Percentiles rank a stretch among this genome's conserved stretches.
Conservation (phyloP, 2,113 vertebrate species). For the Pungitius pungitius region DNA sequence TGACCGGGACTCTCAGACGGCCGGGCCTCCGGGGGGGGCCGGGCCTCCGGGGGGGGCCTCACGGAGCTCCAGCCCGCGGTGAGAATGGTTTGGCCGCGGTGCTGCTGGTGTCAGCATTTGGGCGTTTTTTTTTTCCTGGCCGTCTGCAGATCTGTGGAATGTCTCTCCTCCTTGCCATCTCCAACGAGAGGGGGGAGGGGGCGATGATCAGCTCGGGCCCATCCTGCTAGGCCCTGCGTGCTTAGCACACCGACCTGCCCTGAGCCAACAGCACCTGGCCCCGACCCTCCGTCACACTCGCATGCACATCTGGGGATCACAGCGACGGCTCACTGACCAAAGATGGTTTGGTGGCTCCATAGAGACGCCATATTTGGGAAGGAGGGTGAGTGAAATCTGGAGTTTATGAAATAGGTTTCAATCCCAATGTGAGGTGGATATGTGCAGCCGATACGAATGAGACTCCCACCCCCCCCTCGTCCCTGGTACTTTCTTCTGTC, state of each 20-base stretch:
- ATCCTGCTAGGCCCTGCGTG: slow-evolving; percentile 27
- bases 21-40: slow-evolving; percentile 38
- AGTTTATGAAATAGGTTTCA: slow-evolving; percentile 11
- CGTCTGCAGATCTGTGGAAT: slow-evolving; percentile 74
- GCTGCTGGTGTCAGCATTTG: slow-evolving; percentile 72
- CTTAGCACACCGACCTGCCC: slow-evolving; percentile 40
- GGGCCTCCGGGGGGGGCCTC: slow-evolving; percentile 39
- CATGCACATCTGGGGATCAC: slow-evolving; percentile 36
- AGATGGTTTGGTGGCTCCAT: slow-evolving; percentile 23
- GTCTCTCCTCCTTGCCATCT: slow-evolving; percentile 74
- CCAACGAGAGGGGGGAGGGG: slow-evolving; percentile 31
- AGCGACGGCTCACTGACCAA: slow-evolving; percentile 19
- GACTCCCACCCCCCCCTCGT: too few relatives aligned
- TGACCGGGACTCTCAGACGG: slow-evolving; percentile 60
- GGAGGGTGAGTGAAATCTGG: slow-evolving; percentile 25
- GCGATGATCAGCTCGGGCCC: slow-evolving; percentile 25
- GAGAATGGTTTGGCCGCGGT: slow-evolving; percentile 38
- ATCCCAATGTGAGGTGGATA: slow-evolving; percentile 1
- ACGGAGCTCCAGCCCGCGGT: slow-evolving; percentile 50
- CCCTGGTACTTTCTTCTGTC: background rate
- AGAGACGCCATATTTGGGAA: slow-evolving; percentile 38
- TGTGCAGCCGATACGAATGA: background rate
- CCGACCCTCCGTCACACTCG: slow-evolving; percentile 52
- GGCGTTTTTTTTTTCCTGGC: slow-evolving; percentile 62
- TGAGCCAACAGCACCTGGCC: slow-evolving; percentile 59